A percentile compares a stretch with the other conserved stretches of the same genome.
Evolutionary conservation across 2,888 invertebrate genomes (phyloP).

Genomic region (Oscheius sp.): DNA sequence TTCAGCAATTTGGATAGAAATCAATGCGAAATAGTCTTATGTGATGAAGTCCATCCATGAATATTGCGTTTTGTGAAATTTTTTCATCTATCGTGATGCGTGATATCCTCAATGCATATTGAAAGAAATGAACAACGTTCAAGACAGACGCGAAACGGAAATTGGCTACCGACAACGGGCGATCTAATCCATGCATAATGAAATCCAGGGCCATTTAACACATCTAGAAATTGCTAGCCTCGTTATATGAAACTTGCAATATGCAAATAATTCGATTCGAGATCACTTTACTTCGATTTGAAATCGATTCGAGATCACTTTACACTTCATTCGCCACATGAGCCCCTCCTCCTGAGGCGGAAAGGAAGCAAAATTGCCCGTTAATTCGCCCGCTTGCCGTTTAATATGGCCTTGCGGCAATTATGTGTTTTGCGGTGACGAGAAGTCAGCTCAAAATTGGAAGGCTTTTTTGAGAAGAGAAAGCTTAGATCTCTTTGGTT

Average conservation of each 20-base stretch:
- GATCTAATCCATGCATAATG: constrained; percentile 29
- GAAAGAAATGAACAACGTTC: background rate
- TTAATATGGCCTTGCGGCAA: constrained; percentile 25
- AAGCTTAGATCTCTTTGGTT: background rate
- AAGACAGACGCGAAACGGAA: constrained; percentile 24
- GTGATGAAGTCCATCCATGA: no score
- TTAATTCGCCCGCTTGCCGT: background rate
- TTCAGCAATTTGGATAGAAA: no score
- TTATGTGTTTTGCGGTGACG: constrained; percentile 29
- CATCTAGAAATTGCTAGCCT: no score
- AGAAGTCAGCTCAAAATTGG: background rate
- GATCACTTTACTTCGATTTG: no score
- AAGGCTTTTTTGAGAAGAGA: constrained; percentile 20
- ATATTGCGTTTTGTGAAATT: no score
- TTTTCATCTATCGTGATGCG: no score
- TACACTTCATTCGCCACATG: constrained; percentile 3
- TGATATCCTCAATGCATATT: background rate
- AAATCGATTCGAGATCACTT: no score
- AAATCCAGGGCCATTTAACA: constrained; percentile 6
- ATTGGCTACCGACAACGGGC: constrained; percentile 5
- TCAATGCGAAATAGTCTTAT: no score
- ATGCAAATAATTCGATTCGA: no score
- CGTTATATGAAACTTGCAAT: no score
- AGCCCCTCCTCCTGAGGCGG: background rate
- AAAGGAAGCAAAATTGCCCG: background rate